A percentile compares a stretch with the other conserved stretches of the same genome.
Conservation (phyloP, 2,797 vertebrate species). For the Hyperoplus lanceolatus region DNA sequence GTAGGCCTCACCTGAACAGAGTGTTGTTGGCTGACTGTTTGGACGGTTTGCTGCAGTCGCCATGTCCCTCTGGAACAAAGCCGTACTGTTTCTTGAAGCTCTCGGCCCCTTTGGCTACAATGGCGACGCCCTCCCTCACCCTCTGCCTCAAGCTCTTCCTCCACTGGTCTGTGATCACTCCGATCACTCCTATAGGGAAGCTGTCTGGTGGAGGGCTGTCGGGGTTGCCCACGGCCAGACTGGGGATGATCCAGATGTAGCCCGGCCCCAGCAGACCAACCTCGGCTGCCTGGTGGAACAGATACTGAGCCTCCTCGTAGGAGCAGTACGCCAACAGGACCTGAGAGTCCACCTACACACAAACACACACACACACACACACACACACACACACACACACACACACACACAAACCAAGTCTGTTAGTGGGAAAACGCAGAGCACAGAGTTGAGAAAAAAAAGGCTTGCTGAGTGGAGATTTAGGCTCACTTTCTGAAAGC, state of each 20-base stretch:
- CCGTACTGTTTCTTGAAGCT: slow-evolving; percentile 90
- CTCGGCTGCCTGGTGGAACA: slow-evolving; percentile 91
- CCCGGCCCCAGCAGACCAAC: slow-evolving; percentile 94
- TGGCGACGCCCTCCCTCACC: slow-evolving; percentile 95
- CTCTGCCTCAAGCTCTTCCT: slow-evolving; percentile 94
- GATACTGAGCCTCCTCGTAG: slow-evolving; percentile 92
- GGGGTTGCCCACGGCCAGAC: slow-evolving; percentile 92
- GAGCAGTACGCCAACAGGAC: slow-evolving; percentile 97
- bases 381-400: slow-evolving; percentile 55
- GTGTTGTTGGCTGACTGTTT: slow-evolving; percentile 84
- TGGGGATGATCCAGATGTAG: slow-evolving; percentile 96
- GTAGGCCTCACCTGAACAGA: slow-evolving; percentile 89
- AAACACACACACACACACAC: neutral
- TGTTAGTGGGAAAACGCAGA: neutral
- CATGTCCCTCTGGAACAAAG: slow-evolving; percentile 89
- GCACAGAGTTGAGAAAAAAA: slow-evolving; percentile 2
- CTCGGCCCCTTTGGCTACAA: slow-evolving; percentile 93
- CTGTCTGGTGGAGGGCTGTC: slow-evolving; percentile 89
- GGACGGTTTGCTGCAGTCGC: slow-evolving; percentile 86
- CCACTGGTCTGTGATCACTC: slow-evolving; percentile 96
- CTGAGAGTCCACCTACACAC: slow-evolving; percentile 89
- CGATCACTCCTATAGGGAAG: slow-evolving; percentile 96
- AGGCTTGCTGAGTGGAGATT: neutral
- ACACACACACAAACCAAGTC: slow-evolving; percentile 44
- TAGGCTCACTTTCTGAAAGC: neutral